Conservation (phyloP, 1,140 invertebrate genomes). For the Drosophila sturtevanti region DNA sequence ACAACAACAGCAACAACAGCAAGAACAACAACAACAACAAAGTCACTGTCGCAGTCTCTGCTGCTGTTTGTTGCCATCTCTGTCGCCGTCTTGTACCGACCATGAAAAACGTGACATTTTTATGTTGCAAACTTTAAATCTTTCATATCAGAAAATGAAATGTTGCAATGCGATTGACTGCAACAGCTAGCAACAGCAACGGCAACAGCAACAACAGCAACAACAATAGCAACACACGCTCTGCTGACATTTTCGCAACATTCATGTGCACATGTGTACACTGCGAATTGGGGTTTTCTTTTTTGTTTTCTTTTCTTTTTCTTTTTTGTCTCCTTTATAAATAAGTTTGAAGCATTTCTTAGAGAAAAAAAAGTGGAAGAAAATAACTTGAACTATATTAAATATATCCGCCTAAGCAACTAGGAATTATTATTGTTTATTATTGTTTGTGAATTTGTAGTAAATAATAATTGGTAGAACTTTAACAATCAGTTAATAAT, state of each 20-base stretch:
- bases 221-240: slow-evolving; percentile 41
- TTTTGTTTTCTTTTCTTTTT: slow-evolving; percentile 9
- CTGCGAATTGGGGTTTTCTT: slow-evolving; percentile 20
- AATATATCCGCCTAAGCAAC: too few relatives aligned
- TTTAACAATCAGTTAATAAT: too few relatives aligned
- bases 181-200: slow-evolving; percentile 61
- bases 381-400: too few relatives aligned
- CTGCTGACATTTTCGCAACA: slow-evolving; percentile 55
- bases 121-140: slow-evolving; percentile 83
- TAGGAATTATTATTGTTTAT: too few relatives aligned
- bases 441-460: too few relatives aligned
- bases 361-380: too few relatives aligned
- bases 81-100: slow-evolving; percentile 76
- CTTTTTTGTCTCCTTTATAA: too few relatives aligned
- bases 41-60: slow-evolving; percentile 38
- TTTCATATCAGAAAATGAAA: slow-evolving; percentile 82
- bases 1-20: slow-evolving; percentile 45
- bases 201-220: slow-evolving; percentile 49
- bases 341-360: too few relatives aligned
- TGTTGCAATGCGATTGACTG: slow-evolving; percentile 80
- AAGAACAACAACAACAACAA: slow-evolving; percentile 51
- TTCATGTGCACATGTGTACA: slow-evolving; percentile 43
- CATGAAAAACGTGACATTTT: slow-evolving; percentile 83
- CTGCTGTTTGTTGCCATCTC: slow-evolving; percentile 18
- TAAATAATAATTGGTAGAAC: too few relatives aligned